Evolutionary conservation across 2,888 invertebrate genomes (phyloP).

Genomic region (Sesia apiformis): DNA sequence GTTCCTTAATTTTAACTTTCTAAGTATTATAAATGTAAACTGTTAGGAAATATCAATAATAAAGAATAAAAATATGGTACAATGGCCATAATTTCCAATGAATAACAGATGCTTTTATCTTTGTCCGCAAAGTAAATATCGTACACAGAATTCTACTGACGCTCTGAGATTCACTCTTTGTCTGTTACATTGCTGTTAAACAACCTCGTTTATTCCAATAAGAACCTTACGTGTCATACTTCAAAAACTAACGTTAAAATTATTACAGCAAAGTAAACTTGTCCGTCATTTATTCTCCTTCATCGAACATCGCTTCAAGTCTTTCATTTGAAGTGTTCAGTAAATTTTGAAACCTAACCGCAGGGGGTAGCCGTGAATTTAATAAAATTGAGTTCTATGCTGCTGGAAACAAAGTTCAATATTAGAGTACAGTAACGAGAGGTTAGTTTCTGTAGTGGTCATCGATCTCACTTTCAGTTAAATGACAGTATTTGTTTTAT

Average conservation of each 20-base stretch:
- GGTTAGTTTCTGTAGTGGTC: too few species aligned
- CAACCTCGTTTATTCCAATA: background rate
- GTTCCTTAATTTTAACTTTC: too few species aligned
- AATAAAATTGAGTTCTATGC: too few species aligned
- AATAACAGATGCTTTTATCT: slow-evolving; percentile 39
- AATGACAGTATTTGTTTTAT: too few species aligned
- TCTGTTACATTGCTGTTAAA: background rate
- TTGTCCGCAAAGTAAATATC: slow-evolving; percentile 39
- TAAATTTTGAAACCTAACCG: background rate
- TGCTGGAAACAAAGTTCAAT: too few species aligned
- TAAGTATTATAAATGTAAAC: too few species aligned
- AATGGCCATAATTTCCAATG: too few species aligned
- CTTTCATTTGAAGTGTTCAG: background rate
- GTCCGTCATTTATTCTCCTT: background rate
- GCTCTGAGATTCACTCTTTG: background rate
- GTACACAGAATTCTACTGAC: slow-evolving; percentile 13
- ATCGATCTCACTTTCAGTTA: too few species aligned
- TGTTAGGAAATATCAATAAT: too few species aligned
- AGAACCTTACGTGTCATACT: background rate
- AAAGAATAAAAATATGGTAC: too few species aligned
- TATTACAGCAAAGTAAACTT: background rate
- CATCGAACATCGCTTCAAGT: background rate
- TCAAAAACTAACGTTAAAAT: background rate
- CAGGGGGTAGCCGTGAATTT: background rate
- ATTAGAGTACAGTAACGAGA: too few species aligned